Percentiles rank a stretch among this genome's conserved stretches.
phyloP scores from a whole-genome alignment of 64 coral and sea anemone genomes.

The Pachyseris speciosa region DNA sequence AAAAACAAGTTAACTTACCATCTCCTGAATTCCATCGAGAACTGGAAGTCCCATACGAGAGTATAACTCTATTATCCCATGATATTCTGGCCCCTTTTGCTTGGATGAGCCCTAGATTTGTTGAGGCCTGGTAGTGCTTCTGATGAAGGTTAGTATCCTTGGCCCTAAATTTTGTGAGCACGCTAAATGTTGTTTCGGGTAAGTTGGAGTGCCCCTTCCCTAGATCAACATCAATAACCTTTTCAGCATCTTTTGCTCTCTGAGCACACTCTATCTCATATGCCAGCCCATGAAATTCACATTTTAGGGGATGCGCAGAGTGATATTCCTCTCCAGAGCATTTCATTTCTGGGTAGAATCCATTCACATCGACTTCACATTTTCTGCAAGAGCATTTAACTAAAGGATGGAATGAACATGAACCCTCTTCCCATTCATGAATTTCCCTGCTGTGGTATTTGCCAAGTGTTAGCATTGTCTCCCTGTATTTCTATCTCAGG shows the following conservation, averaged over 20 bases:
- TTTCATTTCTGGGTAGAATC: too few relatives aligned
- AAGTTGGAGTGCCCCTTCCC: constrained; percentile 55
- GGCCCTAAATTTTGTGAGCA: constrained; percentile 40
- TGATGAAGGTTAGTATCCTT: constrained; percentile 52
- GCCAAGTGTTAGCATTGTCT: constrained; percentile 32
- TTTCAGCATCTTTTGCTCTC: constrained; percentile 30
- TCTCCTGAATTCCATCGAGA: too few relatives aligned
- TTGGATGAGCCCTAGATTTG: constrained; percentile 1
- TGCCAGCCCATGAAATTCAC: constrained; percentile 45
- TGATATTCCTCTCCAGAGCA: too few relatives aligned
- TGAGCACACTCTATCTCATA: constrained; percentile 66
- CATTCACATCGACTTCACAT: too few relatives aligned
- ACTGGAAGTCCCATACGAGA: too few relatives aligned
- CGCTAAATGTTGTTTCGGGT: constrained; percentile 16
- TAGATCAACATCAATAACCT: constrained; percentile 25
- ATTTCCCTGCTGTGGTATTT: constrained; percentile 56
- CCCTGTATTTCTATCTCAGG: constrained; percentile 45
- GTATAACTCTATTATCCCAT: neutral
- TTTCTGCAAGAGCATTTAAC: too few relatives aligned
- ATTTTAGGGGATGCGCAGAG: too few relatives aligned
- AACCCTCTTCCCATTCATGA: constrained; percentile 50
- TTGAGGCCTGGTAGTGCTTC: constrained; percentile 46
- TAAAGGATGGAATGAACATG: constrained; percentile 25
- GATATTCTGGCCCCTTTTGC: neutral
- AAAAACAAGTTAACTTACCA: too few relatives aligned